Evolutionary conservation across 2,888 invertebrate genomes (phyloP).

Genomic region (Ceraclea dissimilis): DNA sequence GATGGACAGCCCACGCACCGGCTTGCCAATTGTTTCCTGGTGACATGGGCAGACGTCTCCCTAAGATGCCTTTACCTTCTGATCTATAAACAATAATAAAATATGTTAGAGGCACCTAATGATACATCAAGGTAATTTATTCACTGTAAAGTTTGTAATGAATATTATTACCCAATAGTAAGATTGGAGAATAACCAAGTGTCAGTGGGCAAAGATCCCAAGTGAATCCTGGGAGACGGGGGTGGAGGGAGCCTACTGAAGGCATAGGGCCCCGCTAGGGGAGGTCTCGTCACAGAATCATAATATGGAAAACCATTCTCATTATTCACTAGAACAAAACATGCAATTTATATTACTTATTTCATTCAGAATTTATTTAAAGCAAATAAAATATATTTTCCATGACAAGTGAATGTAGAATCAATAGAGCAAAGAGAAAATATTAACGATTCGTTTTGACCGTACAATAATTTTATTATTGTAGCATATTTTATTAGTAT

Average conservation of each 20-base stretch:
- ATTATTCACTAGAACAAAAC: neutral
- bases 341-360: too few species aligned
- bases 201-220: slow-evolving; percentile 60
- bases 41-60: slow-evolving; percentile 37
- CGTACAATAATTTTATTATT: too few species aligned
- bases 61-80: slow-evolving; percentile 40
- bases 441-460: too few species aligned
- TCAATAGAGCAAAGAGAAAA: too few species aligned
- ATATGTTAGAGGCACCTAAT: neutral
- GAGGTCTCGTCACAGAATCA: slow-evolving; percentile 58
- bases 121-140: neutral
- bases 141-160: too few species aligned
- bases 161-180: slow-evolving; percentile 73
- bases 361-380: too few species aligned
- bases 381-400: too few species aligned
- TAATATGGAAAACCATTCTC: neutral
- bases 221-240: slow-evolving; percentile 71
- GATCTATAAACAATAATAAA: slow-evolving; percentile 29
- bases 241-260: slow-evolving; percentile 82
- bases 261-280: slow-evolving; percentile 82
- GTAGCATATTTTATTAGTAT: too few species aligned
- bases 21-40: slow-evolving; percentile 37
- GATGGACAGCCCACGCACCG: slow-evolving; percentile 44
- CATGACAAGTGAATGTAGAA: too few species aligned
- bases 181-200: slow-evolving; percentile 84